These are phyloP conservation scores for Lasioglossum villosulum DNA, from an alignment of 2,888 invertebrate species.

Conservation along the genomic window DNA sequence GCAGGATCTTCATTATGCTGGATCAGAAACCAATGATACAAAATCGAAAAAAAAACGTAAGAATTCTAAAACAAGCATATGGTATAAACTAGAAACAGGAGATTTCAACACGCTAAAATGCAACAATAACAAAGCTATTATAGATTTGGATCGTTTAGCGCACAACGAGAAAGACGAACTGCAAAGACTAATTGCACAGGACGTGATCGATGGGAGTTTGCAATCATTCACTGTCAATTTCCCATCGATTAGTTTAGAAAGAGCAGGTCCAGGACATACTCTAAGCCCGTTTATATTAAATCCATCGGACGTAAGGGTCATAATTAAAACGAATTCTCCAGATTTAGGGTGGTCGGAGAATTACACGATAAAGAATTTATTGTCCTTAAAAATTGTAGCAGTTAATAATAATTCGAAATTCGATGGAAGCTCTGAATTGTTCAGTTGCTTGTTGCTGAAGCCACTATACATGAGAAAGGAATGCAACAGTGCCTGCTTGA, in stretches of 20 bases:
- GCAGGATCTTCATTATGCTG: conserved; percentile 50
- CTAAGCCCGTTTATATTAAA: conserved; percentile 79
- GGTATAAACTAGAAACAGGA: conserved; percentile 61
- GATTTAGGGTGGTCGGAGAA: conserved; percentile 84
- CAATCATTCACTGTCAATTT: conserved; percentile 76
- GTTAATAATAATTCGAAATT: conserved; percentile 81
- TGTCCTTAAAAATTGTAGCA: conserved; percentile 85
- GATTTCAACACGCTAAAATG: conserved; percentile 58
- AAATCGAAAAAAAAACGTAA: conserved; percentile 65
- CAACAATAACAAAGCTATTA: conserved; percentile 64
- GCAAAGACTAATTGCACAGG: conserved; percentile 73
- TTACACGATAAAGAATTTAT: conserved; percentile 84
- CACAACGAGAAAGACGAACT: conserved; percentile 77
- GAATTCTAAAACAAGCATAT: conserved; percentile 69
- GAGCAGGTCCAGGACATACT: conserved; percentile 78
- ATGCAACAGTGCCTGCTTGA: conserved; percentile 72
- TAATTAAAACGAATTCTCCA: conserved; percentile 83
- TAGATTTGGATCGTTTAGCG: conserved; percentile 79
- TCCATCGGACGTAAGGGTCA: conserved; percentile 84
- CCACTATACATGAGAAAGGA: conserved; percentile 83
- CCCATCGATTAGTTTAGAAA: conserved; percentile 79
- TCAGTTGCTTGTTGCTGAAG: conserved; percentile 85
- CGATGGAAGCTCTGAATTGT: conserved; percentile 85
- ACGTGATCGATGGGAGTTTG: conserved; percentile 73
- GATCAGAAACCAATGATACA: conserved; percentile 58